Evolutionary conservation across 2,113 vertebrate species (phyloP), one percentile per base, ranked within the genome.

Genomic region (Ptyas mucosa): DNA sequence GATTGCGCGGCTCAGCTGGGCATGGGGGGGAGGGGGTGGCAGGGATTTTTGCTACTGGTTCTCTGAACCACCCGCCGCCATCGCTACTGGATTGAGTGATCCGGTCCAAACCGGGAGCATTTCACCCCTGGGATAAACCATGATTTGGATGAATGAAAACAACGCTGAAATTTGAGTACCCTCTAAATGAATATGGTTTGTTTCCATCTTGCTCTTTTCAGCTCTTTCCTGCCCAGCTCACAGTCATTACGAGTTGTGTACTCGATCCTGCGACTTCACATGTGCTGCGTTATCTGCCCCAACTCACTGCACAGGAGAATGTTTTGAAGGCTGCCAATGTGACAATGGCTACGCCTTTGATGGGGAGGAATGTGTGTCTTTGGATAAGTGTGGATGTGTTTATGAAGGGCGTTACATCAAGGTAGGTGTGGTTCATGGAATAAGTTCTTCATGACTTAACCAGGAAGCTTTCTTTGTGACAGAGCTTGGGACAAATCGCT

Each of bases 241-340:
- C 95, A 98, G 97, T 91, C 97, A 98, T 94, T 98, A 98, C 46
- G 95, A 97, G 61, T 15, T 96, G 91, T 98, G 97, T 91, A 97
- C 97, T 8, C 94, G 95, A 89, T 97, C 97, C 89, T 98, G 98
- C 54, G 89, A 75, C 26, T 96, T 93, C 87, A 96, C 96, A 34
- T 98, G 98, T 91, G 96, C 96, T 89, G 95, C 97, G 85, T 95
- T 97, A n/a, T 93, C 49, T 46, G 61, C 90, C 69, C 89, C 57
- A n/a, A 75, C 26, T 12, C 75, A 91, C 0, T 96, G 96, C 58
- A 91, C 89, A 10, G 52, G 51, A 0, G 58, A 55, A 39, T 97
- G 97, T 91, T 97, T 97, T 94, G 98, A 98, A 95, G 97, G 98
- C 87, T 98, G 98, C 93, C 95, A 97, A 43, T 98, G 98, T 64